phyloP scores from a whole-genome alignment of 2,797 vertebrate species.

The Typhlichthys subterraneus region DNA sequence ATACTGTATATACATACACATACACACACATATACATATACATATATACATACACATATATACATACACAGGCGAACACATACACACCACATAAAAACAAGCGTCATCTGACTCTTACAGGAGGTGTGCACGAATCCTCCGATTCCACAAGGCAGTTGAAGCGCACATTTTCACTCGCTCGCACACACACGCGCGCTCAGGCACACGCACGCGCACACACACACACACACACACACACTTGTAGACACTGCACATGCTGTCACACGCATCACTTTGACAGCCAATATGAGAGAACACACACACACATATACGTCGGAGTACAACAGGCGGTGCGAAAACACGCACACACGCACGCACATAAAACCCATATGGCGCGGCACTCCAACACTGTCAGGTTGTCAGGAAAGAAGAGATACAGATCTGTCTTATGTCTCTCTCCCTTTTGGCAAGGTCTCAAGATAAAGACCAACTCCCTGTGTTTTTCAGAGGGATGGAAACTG shows the following conservation, averaged over 20 bases:
- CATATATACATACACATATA: neutral
- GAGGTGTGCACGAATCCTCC: neutral
- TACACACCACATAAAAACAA: neutral
- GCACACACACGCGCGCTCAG: no score
- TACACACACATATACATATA: no score
- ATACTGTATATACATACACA: no score
- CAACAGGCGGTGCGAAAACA: no score
- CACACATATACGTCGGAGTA: no score
- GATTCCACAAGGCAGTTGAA: neutral
- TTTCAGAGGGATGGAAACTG: constrained; percentile 32
- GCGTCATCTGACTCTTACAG: no score
- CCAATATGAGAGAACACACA: no score
- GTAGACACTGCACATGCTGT: no score
- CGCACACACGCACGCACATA: neutral
- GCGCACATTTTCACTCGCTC: no score
- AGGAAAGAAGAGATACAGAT: constrained; percentile 43
- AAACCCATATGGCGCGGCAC: neutral
- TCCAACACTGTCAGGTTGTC: constrained; percentile 3
- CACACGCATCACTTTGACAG: no score
- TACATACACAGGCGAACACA: neutral
- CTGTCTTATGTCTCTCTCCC: constrained; percentile 34
- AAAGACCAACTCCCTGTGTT: constrained; percentile 9
- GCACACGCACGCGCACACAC: no score
- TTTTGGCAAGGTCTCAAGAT: constrained; percentile 8
- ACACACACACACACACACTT: no score